Percentiles rank a stretch among this genome's conserved stretches.
Evolutionary conservation across 2,797 vertebrate genomes (phyloP).

Genomic region (Gymnothorax reevesii): DNA sequence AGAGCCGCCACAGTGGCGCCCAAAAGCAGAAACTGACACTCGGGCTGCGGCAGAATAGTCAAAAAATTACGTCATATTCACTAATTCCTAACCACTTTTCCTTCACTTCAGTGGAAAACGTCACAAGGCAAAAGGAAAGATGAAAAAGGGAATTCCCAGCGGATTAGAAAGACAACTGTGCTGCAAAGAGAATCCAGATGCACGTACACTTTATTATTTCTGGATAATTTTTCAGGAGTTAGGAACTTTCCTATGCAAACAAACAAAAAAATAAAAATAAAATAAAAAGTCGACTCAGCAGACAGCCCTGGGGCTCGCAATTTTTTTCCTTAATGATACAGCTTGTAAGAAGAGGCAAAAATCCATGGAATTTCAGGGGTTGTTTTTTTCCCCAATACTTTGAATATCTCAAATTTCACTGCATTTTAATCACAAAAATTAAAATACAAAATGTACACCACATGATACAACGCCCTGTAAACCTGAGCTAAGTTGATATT

Average conservation of each 20-base stretch:
- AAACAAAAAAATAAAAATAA: too few relatives aligned
- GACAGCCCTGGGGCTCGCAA: constrained; percentile 35
- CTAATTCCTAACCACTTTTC: too few relatives aligned
- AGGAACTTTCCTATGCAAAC: too few relatives aligned
- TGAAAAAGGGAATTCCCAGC: too few relatives aligned
- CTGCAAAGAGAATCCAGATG: too few relatives aligned
- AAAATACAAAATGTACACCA: constrained; percentile 98
- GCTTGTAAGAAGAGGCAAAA: constrained; percentile 85
- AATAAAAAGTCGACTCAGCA: too few relatives aligned
- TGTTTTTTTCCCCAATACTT: constrained; percentile 54
- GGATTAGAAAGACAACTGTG: too few relatives aligned
- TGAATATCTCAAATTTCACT: constrained; percentile 88
- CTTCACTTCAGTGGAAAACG: too few relatives aligned
- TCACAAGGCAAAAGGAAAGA: too few relatives aligned
- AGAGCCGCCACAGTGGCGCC: background rate
- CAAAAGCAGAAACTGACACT: constrained; percentile 31
- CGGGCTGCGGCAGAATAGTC: background rate
- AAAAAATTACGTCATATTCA: too few relatives aligned
- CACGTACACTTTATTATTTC: too few relatives aligned
- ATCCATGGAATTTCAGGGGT: constrained; percentile 79
- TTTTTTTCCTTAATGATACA: constrained; percentile 88
- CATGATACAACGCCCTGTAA: constrained; percentile 95
- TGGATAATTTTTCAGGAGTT: too few relatives aligned
- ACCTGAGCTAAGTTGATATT: constrained; percentile 89
- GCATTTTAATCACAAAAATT: constrained; percentile 94